Conservation (phyloP, 1,140 invertebrate genomes). For the Meteorus sp. region DNA sequence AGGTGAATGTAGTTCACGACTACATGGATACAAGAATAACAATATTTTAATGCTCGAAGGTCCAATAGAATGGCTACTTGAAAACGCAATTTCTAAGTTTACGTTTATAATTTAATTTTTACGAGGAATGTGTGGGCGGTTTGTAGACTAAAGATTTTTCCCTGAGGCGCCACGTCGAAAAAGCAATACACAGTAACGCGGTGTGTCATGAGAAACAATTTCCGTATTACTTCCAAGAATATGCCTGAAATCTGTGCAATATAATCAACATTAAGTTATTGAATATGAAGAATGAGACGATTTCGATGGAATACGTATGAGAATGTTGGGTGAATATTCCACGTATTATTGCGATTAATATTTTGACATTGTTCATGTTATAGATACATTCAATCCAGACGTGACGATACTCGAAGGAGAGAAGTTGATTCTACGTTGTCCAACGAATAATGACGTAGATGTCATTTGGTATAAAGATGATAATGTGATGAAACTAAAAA, state of each 20-base stretch:
- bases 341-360: not conserved
- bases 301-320: too few relatives aligned
- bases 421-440: conserved; percentile 46
- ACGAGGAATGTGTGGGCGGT: conserved; percentile 18
- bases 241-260: too few relatives aligned
- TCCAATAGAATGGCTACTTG: too few relatives aligned
- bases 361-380: conserved; percentile 6
- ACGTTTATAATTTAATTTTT: conserved; percentile 17
- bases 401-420: conserved; percentile 40
- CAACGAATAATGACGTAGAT: conserved; percentile 29
- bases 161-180: conserved; percentile 21
- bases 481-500: conserved; percentile 26
- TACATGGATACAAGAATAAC: too few relatives aligned
- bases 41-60: too few relatives aligned
- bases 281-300: too few relatives aligned
- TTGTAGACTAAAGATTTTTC: conserved; percentile 15
- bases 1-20: too few relatives aligned
- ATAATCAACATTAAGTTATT: too few relatives aligned
- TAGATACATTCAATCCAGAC: conserved; percentile 34
- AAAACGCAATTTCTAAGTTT: conserved; percentile 10
- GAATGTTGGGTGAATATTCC: not conserved
- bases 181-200: conserved; percentile 1
- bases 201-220: too few relatives aligned
- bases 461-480: conserved; percentile 50
- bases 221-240: too few relatives aligned